Evolutionary conservation across 2,113 vertebrate genomes (phyloP).

Genomic region (Panthera leo): DNA sequence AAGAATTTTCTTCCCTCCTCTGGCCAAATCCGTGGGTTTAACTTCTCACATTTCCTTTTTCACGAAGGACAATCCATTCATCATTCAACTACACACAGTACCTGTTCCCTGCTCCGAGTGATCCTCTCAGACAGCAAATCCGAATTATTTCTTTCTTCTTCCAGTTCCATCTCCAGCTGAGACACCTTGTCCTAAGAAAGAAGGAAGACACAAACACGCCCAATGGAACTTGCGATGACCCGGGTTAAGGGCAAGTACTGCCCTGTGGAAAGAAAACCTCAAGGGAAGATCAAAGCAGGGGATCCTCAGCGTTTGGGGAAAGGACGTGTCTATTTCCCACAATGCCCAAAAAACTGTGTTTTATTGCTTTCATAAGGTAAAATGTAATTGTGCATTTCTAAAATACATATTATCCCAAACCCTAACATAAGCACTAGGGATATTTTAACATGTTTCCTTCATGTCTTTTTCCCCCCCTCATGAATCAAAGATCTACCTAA

Average conservation of each 20-base stretch:
- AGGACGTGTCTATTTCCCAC: neutral
- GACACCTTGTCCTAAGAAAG: slow-evolving; percentile 90
- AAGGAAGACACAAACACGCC: slow-evolving; percentile 54
- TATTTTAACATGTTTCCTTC: neutral
- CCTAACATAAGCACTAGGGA: neutral
- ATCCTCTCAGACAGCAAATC: slow-evolving; percentile 95
- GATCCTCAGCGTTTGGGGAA: neutral
- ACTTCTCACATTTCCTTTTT: no score
- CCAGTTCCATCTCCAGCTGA: slow-evolving; percentile 93
- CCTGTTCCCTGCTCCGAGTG: slow-evolving; percentile 94
- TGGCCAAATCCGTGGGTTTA: no score
- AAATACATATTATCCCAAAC: neutral
- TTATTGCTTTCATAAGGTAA: neutral
- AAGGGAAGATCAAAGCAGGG: neutral
- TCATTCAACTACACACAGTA: slow-evolving; percentile 64
- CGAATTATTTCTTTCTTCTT: slow-evolving; percentile 94
- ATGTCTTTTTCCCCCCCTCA: neutral
- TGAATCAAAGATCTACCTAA: neutral
- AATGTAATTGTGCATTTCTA: neutral
- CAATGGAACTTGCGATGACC: neutral
- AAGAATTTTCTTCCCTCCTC: neutral
- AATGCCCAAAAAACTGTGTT: neutral
- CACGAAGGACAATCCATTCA: neutral
- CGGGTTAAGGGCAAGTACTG: neutral
- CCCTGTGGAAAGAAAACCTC: neutral